phyloP scores from a whole-genome alignment of 2,113 vertebrate species.

The Paradoxurus hermaphroditus region DNA sequence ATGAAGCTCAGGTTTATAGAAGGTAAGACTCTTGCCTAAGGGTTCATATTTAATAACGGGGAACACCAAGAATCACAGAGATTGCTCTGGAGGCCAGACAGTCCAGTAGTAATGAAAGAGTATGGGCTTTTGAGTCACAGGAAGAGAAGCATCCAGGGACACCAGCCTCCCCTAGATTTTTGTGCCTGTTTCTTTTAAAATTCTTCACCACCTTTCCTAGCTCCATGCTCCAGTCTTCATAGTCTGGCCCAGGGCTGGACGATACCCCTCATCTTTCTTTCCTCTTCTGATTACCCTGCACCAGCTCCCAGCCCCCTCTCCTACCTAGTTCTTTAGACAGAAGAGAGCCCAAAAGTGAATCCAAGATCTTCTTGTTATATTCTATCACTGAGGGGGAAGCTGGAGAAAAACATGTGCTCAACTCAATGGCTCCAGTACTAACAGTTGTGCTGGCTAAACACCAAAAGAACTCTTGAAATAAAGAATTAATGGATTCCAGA shows the following conservation, averaged over 20 bases:
- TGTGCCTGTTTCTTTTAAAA: background rate
- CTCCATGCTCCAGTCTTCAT: background rate
- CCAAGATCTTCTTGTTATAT: background rate
- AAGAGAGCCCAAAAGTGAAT: constrained; percentile 3
- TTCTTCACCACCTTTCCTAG: background rate
- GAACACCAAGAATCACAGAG: background rate
- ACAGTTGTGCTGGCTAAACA: constrained; percentile 28
- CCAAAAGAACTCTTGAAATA: constrained; percentile 35
- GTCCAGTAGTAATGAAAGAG: background rate
- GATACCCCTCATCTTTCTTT: background rate
- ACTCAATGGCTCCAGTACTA: background rate
- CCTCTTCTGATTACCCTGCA: background rate
- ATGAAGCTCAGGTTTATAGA: background rate
- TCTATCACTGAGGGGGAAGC: background rate
- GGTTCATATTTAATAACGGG: background rate
- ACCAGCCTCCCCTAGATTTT: background rate
- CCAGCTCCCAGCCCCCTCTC: background rate
- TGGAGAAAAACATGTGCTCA: background rate
- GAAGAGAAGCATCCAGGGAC: background rate
- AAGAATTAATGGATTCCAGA: constrained; percentile 55
- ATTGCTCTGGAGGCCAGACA: background rate
- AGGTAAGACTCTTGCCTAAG: background rate
- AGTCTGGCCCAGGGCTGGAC: background rate
- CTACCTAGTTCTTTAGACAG: background rate
- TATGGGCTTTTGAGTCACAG: background rate